phyloP scores from a whole-genome alignment of 2,888 invertebrate genomes.

The Scaptomyza cyrtandrae region DNA sequence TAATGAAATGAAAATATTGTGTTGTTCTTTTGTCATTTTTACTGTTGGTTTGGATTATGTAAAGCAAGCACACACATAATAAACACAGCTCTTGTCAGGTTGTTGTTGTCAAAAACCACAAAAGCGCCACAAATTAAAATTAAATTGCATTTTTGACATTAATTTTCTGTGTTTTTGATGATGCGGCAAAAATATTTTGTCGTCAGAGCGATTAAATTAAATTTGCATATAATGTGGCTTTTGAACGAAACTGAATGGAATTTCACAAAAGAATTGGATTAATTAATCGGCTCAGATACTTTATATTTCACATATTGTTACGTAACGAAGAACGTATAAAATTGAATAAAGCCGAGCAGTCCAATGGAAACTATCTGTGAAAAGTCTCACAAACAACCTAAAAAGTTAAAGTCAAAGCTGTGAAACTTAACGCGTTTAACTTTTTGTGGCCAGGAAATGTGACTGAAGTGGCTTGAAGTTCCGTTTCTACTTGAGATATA shows the following conservation, averaged over 20 bases:
- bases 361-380: slow-evolving; percentile 10
- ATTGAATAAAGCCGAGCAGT: slow-evolving; percentile 5
- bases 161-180: slow-evolving; percentile 57
- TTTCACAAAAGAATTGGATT: slow-evolving; percentile 1
- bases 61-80: slow-evolving; percentile 31
- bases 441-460: slow-evolving; percentile 33
- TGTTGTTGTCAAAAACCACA: slow-evolving; percentile 34
- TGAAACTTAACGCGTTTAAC: slow-evolving; percentile 36
- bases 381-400: not conserved
- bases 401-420: slow-evolving; percentile 10
- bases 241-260: slow-evolving; percentile 10
- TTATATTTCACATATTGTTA: slow-evolving; percentile 1
- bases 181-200: slow-evolving; percentile 46
- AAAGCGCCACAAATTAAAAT: slow-evolving; percentile 51
- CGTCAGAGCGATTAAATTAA: slow-evolving; percentile 13
- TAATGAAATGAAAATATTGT: slow-evolving; percentile 48
- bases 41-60: slow-evolving; percentile 22
- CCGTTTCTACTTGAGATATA: slow-evolving; percentile 5
- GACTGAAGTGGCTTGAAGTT: slow-evolving; percentile 6
- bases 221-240: slow-evolving; percentile 15
- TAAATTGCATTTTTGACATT: slow-evolving; percentile 50
- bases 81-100: slow-evolving; percentile 21
- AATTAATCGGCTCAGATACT: slow-evolving; percentile 3
- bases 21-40: slow-evolving; percentile 19
- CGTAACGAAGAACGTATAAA: slow-evolving; percentile 6